These are phyloP conservation scores for Halictus quadricinctus DNA, from an alignment of 2,888 invertebrate species.

Conservation along the genomic window DNA sequence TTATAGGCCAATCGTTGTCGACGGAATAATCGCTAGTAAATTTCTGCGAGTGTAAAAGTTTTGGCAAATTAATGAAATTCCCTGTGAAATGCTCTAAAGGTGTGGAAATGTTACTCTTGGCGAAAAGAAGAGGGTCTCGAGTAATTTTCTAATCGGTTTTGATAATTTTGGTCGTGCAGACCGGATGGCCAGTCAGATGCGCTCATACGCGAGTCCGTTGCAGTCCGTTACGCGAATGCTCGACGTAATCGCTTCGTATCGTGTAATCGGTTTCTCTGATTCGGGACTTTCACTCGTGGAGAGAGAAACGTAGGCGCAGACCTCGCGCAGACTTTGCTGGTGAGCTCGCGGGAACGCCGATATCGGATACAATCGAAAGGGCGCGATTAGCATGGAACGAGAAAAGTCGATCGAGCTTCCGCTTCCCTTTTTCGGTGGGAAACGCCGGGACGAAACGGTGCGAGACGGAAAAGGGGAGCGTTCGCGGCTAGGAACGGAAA, in stretches of 20 bases:
- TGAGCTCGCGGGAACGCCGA: neutral
- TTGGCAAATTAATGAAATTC: too few relatives aligned
- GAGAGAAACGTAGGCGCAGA: neutral
- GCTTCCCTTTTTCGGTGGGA: neutral
- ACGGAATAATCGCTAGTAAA: too few relatives aligned
- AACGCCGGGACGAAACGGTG: neutral
- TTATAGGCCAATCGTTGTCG: too few relatives aligned
- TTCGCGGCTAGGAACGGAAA: neutral
- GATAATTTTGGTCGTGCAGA: neutral
- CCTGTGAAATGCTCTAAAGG: too few relatives aligned
- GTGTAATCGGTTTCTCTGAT: constrained; percentile 45
- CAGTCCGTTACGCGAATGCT: constrained; percentile 2
- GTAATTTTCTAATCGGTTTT: neutral
- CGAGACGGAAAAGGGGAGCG: neutral
- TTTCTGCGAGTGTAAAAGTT: too few relatives aligned
- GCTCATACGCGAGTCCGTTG: neutral
- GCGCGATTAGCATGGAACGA: constrained; percentile 7
- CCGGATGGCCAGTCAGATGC: neutral
- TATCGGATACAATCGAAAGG: neutral
- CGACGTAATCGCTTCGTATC: constrained; percentile 38
- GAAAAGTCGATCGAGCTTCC: constrained; percentile 18
- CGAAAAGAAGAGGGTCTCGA: neutral
- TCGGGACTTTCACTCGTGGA: constrained; percentile 43
- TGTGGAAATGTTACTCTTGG: neutral
- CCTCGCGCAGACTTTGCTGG: neutral